Evolutionary conservation across 2,797 vertebrate species (phyloP).

Genomic region (Hydrophis major): DNA sequence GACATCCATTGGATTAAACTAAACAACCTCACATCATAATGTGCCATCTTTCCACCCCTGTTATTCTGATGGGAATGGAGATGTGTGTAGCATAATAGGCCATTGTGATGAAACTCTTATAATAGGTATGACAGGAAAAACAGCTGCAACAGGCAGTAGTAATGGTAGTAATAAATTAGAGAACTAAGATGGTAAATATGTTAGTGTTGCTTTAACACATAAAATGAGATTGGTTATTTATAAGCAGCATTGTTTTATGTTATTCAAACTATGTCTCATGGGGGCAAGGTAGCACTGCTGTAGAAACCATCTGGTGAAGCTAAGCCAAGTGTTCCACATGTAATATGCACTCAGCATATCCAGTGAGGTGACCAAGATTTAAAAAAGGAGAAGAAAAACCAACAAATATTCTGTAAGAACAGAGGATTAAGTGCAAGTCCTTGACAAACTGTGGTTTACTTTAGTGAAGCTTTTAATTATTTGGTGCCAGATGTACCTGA

Average conservation of each 20-base stretch:
- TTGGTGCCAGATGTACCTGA: neutral
- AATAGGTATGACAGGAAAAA: neutral
- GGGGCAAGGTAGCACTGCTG: rapidly evolving
- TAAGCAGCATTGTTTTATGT: neutral
- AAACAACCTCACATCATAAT: neutral
- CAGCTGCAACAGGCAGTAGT: neutral
- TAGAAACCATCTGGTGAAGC: neutral
- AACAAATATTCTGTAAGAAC: neutral
- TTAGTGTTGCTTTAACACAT: neutral
- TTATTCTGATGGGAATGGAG: neutral
- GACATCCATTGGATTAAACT: neutral
- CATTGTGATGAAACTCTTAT: neutral
- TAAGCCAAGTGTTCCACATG: constrained; percentile 18
- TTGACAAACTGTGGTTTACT: neutral
- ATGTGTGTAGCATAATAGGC: neutral
- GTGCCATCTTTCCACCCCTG: neutral
- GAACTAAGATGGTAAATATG: neutral
- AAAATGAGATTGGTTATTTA: constrained; percentile 3
- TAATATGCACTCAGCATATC: neutral
- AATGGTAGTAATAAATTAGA: neutral
- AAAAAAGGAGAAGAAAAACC: neutral
- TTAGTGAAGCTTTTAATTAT: neutral
- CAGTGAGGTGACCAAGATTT: rapidly evolving
- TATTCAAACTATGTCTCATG: neutral
- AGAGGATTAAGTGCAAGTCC: neutral